Evolutionary conservation across 92 coral and sea anemone genomes (phyloP), one percentile per base, ranked within the genome.

Genomic region (Scolanthus callimorphus): DNA sequence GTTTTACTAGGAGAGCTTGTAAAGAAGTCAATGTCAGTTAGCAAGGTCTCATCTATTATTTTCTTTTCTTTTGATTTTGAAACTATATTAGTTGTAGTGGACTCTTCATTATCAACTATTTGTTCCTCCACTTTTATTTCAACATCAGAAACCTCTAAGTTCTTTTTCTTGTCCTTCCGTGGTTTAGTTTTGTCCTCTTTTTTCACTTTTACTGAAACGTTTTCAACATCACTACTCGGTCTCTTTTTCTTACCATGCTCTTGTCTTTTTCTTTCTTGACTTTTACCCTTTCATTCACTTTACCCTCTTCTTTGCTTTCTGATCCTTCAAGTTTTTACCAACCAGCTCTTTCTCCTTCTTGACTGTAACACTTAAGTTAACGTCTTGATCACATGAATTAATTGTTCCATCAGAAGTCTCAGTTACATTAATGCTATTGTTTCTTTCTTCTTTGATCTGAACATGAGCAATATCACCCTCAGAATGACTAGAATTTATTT

Each of bases 11-110:
- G 29, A 38, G 51, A n/a, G 30, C 25, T 23, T 12, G 29, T 9
- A 29, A 62, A 62, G 23, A 62, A 59, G 41, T 29, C 31, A 15
- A 39, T 2, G 27, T 47, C 56, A 24, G 51, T 3, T 38, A 45
- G 57, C 23, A 29, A 34, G 6, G 38, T 4, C 25, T 70, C 34
- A 20, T 6, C 24, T n/a, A 27, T 49, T 1, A 6, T 3, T 6
- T 20, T 24, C 17, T 53, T 59, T 27, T 28, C 29, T 1, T 24
- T 41, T 31, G 56, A 38, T 37, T 30, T 29, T 24, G 25, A 54
- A n/a, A 2, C 22, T n/a, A n/a, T n/a, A 1, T 59, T 23, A 20
- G 4, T 17, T 39, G 44, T 41, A 20, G 49, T 25, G 17, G 6
- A 22, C 21, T 59, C 51, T 59, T 59, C 31, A 3, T 20, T 3